phyloP scores from a whole-genome alignment of 2,797 vertebrate genomes.

The Eulemur coronatus region DNA sequence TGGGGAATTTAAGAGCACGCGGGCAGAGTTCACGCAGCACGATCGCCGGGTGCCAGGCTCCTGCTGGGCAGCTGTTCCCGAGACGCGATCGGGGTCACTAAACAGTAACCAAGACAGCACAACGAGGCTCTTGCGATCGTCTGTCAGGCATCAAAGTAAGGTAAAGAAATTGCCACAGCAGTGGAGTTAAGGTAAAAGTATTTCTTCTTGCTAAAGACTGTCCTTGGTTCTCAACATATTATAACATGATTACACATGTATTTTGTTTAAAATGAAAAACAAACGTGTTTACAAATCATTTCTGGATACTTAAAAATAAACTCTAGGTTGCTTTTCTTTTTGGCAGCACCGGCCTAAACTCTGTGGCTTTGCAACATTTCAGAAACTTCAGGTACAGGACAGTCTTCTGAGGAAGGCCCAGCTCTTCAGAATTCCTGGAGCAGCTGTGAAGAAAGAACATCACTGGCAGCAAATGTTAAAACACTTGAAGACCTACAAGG shows the following conservation, averaged over 20 bases:
- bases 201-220: conserved; percentile 1
- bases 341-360: conserved; percentile 74
- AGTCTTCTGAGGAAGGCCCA: conserved; percentile 70
- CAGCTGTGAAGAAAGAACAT: conserved; percentile 47
- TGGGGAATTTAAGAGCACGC: neutral
- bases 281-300: conserved; percentile 36
- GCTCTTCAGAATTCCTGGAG: conserved; percentile 54
- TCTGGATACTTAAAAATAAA: conserved; percentile 67
- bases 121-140: neutral
- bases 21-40: neutral
- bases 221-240: neutral
- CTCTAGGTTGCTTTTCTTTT: conserved; percentile 71
- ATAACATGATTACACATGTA: conserved; percentile 53
- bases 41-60: neutral
- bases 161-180: neutral
- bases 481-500: conserved; percentile 24
- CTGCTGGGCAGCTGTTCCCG: neutral
- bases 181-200: neutral
- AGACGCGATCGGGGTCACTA: neutral
- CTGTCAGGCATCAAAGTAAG: neutral
- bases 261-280: conserved; percentile 65
- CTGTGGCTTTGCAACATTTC: conserved; percentile 69
- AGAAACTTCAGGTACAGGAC: conserved; percentile 65
- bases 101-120: neutral
- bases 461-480: conserved; percentile 36